Conservation (phyloP, 1,140 invertebrate species). For the Musca domestica region DNA sequence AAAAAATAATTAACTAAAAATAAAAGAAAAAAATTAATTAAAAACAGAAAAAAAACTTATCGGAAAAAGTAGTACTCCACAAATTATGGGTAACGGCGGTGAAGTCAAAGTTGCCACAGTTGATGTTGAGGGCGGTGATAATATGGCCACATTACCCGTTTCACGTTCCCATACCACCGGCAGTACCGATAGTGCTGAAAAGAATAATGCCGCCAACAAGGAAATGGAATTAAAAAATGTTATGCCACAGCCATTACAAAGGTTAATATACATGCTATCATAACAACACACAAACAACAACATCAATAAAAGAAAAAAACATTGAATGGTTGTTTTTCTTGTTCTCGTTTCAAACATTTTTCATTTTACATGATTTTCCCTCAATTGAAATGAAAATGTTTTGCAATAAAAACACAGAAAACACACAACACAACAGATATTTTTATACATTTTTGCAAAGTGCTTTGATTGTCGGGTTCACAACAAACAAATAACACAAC, state of each 20-base stretch:
- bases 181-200: conserved; percentile 70
- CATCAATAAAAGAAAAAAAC: too few relatives aligned
- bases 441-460: neutral
- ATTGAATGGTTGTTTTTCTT: neutral
- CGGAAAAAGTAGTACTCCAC: neutral
- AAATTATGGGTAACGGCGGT: conserved; percentile 54
- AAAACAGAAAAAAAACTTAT: conserved; percentile 12
- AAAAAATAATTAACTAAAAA: conserved; percentile 5
- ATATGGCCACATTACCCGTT: conserved; percentile 81
- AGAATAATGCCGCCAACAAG: conserved; percentile 78
- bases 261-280: conserved; percentile 55
- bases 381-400: conserved; percentile 5
- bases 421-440: neutral
- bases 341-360: neutral
- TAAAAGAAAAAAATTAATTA: neutral
- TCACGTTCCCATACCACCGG: conserved; percentile 64
- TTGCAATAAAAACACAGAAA: neutral
- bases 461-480: too few relatives aligned
- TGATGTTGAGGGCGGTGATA: conserved; percentile 76
- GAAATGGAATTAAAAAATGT: conserved; percentile 83
- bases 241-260: conserved; percentile 75
- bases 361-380: neutral
- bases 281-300: neutral
- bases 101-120: conserved; percentile 84
- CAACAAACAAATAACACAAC: too few relatives aligned